These are phyloP conservation scores for Apantesis nais DNA, from an alignment of 2,888 invertebrate species.

Conservation along the genomic window DNA sequence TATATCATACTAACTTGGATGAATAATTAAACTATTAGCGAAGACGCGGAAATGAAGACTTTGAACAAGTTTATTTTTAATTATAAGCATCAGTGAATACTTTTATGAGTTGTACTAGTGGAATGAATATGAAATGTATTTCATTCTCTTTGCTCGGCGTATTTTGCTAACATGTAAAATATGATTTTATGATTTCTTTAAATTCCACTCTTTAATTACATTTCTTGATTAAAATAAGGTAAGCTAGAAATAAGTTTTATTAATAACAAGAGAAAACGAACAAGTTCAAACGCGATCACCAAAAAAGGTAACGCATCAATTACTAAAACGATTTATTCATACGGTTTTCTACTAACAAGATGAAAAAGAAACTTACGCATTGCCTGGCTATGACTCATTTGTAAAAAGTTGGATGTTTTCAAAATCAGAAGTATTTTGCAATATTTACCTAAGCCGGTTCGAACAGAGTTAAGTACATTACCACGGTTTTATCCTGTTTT, in stretches of 20 bases:
- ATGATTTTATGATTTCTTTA: background rate
- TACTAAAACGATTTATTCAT: no score
- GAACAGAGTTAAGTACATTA: no score
- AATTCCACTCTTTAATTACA: background rate
- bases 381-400: no score
- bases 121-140: slow-evolving; percentile 31
- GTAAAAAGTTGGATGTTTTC: no score
- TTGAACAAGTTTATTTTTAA: slow-evolving; percentile 40
- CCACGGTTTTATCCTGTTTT: no score
- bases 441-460: no score
- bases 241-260: background rate
- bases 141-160: background rate
- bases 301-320: background rate
- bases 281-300: background rate
- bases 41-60: slow-evolving; percentile 29
- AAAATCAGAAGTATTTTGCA: no score
- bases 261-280: background rate
- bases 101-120: slow-evolving; percentile 24
- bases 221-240: background rate
- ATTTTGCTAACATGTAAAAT: background rate
- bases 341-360: no score
- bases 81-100: slow-evolving; percentile 30
- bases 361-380: no score
- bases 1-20: slow-evolving; percentile 33
- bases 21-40: slow-evolving; percentile 50